Base-by-base conservation (phyloP, 2,888 invertebrate species). In the Nebria brevicollis region DNA sequence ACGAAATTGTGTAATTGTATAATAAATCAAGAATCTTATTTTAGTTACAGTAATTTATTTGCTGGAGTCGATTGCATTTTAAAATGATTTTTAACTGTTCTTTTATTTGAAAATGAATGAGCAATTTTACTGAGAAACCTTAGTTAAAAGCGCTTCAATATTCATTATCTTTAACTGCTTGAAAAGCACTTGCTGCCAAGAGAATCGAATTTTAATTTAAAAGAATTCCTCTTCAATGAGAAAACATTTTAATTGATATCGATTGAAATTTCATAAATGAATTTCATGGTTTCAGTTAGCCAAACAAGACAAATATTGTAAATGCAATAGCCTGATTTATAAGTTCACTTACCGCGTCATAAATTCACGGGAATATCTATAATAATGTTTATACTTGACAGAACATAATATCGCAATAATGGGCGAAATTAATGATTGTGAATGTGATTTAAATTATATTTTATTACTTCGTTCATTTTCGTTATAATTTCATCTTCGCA, bases 31-130 rank as follows among this genome's bases (percentile, higher is more conserved):
- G 54, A 54, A 54, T 54, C 13, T 13, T 6, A 34, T 34, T 34
- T 34, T 34, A 34, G 54, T 54, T 54, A 54, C 54, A 54, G 54
- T 54, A 8, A 54, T 54, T 54, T 54, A 54, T 54, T 54, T 54
- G 54, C 54, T 54, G 8, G 54, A 54, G 54, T 11, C 54, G 13
- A 54, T 54, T 54, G 54, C 54, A 54, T 54, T 54, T 54, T 54
- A 13, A 54, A 54, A 54, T 54, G 54, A 54, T 11, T 54, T 54
- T 54, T 54, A 54, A 54, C 54, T 54, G 54, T 54, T 54, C 54
- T 54, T 54, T 54, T 54, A 54, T 54, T 54, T 54, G 54, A 54
- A 54, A 54, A 54, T 54, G 54, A 54, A 54, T 54, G 54, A 54
- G 54, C 8, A 54, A 54, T 54, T 54, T 54, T 54, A 54, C 54